These are phyloP conservation scores for Melanerpes formicivorus DNA, from an alignment of 2,113 vertebrate species.

Conservation along the genomic window DNA sequence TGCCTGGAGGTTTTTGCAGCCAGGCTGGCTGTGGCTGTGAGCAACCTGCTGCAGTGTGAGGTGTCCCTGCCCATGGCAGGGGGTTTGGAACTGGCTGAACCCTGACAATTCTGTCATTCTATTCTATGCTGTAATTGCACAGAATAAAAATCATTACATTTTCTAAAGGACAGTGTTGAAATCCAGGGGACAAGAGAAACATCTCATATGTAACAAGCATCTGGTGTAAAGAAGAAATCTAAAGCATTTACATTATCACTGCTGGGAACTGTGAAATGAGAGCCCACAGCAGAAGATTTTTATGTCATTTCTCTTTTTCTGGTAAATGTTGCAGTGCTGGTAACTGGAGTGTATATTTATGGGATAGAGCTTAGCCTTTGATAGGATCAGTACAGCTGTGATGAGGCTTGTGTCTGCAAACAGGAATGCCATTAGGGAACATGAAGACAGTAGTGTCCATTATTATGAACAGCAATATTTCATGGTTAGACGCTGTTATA, in stretches of 20 bases:
- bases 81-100: too few relatives aligned
- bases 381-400: not conserved
- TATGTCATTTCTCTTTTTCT: not conserved
- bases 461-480: not conserved
- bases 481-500: not conserved
- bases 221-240: not conserved
- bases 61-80: too few relatives aligned
- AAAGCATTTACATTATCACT: not conserved
- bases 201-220: not conserved
- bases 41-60: too few relatives aligned
- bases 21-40: too few relatives aligned
- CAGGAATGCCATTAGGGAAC: not conserved
- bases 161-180: not conserved
- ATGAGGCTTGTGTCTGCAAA: not conserved
- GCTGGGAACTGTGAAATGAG: not conserved
- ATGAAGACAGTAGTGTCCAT: not conserved
- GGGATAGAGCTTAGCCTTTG: not conserved
- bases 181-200: not conserved
- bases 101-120: too few relatives aligned
- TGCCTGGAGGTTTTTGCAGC: too few relatives aligned
- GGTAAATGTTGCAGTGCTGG: not conserved
- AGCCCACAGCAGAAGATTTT: not conserved
- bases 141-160: not conserved
- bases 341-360: not conserved
- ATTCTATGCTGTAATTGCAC: not conserved